Evolutionary conservation across 2,797 vertebrate species (phyloP).

Genomic region (Pangasius mekongensis): DNA sequence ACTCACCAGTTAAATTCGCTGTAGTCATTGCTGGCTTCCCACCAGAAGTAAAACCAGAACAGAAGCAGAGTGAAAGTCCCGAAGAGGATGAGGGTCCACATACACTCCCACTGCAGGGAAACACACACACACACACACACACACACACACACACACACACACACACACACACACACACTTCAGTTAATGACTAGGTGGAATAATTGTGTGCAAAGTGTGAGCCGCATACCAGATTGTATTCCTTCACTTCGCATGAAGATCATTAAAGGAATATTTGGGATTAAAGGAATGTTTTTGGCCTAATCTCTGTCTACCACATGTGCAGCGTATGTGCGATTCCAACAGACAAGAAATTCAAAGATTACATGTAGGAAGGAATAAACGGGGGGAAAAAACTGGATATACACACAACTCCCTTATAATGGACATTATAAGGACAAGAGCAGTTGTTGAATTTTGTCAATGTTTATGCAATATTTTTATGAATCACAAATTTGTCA

Average conservation of each 20-base stretch:
- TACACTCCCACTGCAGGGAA: conserved; percentile 75
- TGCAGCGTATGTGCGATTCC: background rate
- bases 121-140: conserved; percentile 16
- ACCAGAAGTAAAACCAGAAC: conserved; percentile 83
- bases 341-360: background rate
- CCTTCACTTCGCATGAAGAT: background rate
- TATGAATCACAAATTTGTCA: no score
- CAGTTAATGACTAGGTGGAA: background rate
- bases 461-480: background rate
- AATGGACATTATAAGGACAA: background rate
- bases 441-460: background rate
- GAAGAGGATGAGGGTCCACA: conserved; percentile 79
- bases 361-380: background rate
- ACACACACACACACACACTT: background rate
- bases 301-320: background rate
- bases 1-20: conserved; percentile 82
- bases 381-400: background rate
- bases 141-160: background rate
- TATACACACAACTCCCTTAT: background rate
- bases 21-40: conserved; percentile 82
- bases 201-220: background rate
- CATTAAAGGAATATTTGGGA: background rate
- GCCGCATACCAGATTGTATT: background rate
- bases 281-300: background rate
- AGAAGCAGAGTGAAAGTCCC: conserved; percentile 77